These are phyloP conservation scores for Oikopleura vanhoeffeni DNA, from an alignment of 23 tunicate genomes.

Conservation along the genomic window DNA sequence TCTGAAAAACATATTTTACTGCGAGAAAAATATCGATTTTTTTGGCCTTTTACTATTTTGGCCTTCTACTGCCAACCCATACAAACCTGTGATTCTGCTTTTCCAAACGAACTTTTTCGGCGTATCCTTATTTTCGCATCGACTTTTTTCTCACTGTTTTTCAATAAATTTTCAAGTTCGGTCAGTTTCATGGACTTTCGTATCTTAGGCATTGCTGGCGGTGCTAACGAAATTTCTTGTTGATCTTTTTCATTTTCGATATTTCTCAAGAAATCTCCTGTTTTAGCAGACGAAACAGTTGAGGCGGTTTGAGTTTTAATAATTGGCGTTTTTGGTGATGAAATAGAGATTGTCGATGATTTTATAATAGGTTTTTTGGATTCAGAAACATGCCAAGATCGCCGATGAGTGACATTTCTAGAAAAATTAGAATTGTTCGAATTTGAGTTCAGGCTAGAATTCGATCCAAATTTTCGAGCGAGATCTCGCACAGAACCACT, in stretches of 20 bases:
- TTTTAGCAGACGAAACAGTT: not conserved
- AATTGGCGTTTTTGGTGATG: not conserved
- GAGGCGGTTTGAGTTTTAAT: not conserved
- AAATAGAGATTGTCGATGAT: not conserved
- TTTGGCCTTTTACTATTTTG: too few relatives aligned
- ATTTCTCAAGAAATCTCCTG: not conserved
- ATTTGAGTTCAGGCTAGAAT: not conserved
- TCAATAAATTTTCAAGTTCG: not conserved
- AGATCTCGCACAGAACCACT: not conserved
- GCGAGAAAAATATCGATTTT: too few relatives aligned
- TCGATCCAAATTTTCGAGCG: slow-evolving; percentile 3
- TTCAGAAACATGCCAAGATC: not conserved
- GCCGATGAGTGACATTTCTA: not conserved
- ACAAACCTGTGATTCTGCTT: too few relatives aligned
- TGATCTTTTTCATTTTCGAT: not conserved
- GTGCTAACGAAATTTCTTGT: not conserved
- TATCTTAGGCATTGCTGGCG: not conserved
- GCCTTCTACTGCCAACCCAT: too few relatives aligned
- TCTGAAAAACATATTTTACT: not conserved
- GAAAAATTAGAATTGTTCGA: not conserved
- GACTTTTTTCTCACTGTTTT: not conserved
- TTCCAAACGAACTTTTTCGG: not conserved
- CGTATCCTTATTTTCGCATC: not conserved
- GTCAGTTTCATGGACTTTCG: not conserved
- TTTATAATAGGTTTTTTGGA: too few relatives aligned